Evolutionary conservation across 2,888 invertebrate genomes (phyloP), one percentile per base, ranked within the genome.

Genomic region (Volucella inanis): DNA sequence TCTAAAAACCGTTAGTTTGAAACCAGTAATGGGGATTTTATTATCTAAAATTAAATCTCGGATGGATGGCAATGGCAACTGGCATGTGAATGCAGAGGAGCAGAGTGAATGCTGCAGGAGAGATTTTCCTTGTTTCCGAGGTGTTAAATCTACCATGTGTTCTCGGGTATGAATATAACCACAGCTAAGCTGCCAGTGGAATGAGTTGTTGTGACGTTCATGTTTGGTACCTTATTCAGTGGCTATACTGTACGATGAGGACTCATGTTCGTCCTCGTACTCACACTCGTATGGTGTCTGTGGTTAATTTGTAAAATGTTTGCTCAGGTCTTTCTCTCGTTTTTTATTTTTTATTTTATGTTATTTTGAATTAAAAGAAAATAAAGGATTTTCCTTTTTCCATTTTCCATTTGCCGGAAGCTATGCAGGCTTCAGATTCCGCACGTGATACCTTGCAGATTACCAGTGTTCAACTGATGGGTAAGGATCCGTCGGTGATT

Each of bases 41-140:
- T 81, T 85, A 85, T 85, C 85, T 85, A 77, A 85, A 85, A 85
- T 85, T 85, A 85, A 85, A 85, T 85, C 85, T 85, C 50, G 68
- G 52, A 72, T 81, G 77, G 64, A 85, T 85, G 81, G 71, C 72
- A 39, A 52, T 57, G n/a, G 52, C 43, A 77, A 52, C 38, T 22
- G 18, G 43, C 31, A 71, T 65, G 47, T 61, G 55, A 68, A 61
- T 10, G 75, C 45, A 49, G 39, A 49, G 64, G 15, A 38, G 22
- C 6, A 11, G 41, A 14, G 49, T 31, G 31, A 31, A 31, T 31
- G 64, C 39, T 52, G 39, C 45, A 61, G 39, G 68, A 65, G 76
- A 85, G 76, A 76, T 62, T 68, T 72, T 64, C 76, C 76, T 85
- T 81, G 81, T 81, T 81, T 81, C 47, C 76, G 77, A 85, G 85